Conservation (phyloP, 2,113 vertebrate genomes). For the Pedionomus torquatus region DNA sequence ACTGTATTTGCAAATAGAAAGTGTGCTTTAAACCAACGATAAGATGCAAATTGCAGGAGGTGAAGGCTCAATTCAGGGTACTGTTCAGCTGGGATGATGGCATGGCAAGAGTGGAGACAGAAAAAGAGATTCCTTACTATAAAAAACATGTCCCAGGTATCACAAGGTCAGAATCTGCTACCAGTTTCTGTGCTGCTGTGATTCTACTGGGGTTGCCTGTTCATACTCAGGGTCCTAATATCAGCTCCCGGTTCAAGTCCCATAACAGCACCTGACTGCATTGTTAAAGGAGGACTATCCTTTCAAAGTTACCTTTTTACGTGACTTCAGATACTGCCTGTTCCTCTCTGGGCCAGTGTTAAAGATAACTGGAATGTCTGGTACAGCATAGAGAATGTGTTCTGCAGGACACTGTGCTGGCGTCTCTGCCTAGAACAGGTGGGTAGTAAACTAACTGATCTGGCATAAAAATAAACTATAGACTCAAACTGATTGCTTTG, state of each 20-base stretch:
- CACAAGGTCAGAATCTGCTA: not conserved
- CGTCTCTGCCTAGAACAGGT: not conserved
- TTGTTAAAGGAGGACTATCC: constrained; percentile 15
- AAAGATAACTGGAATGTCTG: not conserved
- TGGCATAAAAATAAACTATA: not conserved
- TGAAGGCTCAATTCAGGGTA: constrained; percentile 27
- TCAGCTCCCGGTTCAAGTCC: not conserved
- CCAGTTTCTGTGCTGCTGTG: constrained; percentile 18
- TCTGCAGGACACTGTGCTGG: not conserved
- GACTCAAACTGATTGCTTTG: not conserved
- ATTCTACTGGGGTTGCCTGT: not conserved
- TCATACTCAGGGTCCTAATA: not conserved
- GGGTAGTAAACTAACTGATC: not conserved
- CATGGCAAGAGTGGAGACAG: not conserved
- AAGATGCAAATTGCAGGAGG: not conserved
- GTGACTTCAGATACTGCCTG: not conserved
- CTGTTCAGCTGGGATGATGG: not conserved
- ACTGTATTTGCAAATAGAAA: not conserved
- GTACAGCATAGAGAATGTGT: not conserved
- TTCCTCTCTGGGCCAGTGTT: not conserved
- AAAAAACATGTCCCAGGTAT: not conserved
- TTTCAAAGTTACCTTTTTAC: not conserved
- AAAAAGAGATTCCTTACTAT: not conserved
- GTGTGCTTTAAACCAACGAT: accelerated
- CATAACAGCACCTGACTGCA: not conserved